Evolutionary conservation across 2,888 invertebrate species (phyloP).

Genomic region (Ashinkailepas kermadecensis): DNA sequence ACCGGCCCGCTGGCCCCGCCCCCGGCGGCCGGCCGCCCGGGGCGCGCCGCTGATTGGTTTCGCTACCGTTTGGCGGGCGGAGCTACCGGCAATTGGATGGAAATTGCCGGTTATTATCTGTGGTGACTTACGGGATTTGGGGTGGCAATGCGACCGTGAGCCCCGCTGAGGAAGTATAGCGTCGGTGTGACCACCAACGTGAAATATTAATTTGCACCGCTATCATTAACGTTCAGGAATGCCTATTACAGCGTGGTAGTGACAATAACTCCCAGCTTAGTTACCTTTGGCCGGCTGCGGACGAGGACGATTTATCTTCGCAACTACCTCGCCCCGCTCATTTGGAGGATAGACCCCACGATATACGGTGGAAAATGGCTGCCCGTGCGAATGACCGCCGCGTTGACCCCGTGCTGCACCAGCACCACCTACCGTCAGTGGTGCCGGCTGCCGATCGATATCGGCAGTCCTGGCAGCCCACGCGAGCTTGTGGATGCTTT

Average conservation of each 20-base stretch:
- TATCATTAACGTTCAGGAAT: conserved; percentile 21
- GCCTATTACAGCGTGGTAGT: conserved; percentile 12
- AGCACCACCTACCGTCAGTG: no score
- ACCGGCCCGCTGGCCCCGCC: neutral
- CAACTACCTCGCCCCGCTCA: neutral
- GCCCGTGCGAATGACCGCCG: neutral
- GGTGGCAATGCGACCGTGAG: neutral
- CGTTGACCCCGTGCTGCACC: no score
- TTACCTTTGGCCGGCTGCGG: neutral
- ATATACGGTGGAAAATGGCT: neutral
- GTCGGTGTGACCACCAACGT: neutral
- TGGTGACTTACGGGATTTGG: conserved; percentile 19
- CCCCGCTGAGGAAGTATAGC: neutral
- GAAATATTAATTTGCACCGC: conserved; percentile 13
- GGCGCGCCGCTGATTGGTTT: neutral
- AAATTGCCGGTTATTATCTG: neutral
- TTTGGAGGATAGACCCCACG: neutral
- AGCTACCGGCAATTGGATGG: neutral
- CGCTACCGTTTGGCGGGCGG: neutral
- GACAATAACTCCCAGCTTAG: conserved; percentile 19
- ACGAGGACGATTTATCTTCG: neutral
- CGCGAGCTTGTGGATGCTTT: no score
- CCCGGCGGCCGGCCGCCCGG: neutral
- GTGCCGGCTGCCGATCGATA: no score
- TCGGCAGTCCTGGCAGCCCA: no score